Conservation (phyloP, 2,888 invertebrate species). For the Tricholauxania praeusta region DNA sequence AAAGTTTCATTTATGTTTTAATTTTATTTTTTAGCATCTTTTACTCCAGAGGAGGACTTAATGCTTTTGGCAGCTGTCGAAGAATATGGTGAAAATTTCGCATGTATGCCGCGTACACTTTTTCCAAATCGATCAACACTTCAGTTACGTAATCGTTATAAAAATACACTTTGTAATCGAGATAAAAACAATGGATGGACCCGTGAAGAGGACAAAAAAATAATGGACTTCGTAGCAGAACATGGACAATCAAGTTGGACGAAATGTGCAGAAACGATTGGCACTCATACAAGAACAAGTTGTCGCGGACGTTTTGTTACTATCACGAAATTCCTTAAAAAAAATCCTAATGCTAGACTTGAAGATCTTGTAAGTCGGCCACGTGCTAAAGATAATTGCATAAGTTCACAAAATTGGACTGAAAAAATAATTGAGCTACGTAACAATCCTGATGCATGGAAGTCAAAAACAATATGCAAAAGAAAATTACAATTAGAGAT, state of each 20-base stretch:
- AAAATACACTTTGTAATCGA: slow-evolving; percentile 68
- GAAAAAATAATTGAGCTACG: slow-evolving; percentile 56
- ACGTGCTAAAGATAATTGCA: slow-evolving; percentile 35
- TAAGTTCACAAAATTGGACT: slow-evolving; percentile 61
- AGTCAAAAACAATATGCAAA: background rate
- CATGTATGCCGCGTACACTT: slow-evolving; percentile 70
- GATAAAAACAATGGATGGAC: slow-evolving; percentile 72
- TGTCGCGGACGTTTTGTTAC: slow-evolving; percentile 73
- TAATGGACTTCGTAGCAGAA: slow-evolving; percentile 71
- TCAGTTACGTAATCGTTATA: slow-evolving; percentile 75
- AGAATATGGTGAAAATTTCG: slow-evolving; percentile 74
- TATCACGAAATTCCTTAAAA: slow-evolving; percentile 70
- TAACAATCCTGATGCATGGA: slow-evolving; percentile 41
- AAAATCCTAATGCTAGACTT: slow-evolving; percentile 66
- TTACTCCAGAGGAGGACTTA: slow-evolving; percentile 76
- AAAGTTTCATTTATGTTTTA: background rate
- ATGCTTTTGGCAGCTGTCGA: slow-evolving; percentile 73
- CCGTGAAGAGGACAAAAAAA: slow-evolving; percentile 72
- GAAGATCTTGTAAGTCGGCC: slow-evolving; percentile 59
- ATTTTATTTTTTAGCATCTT: slow-evolving; percentile 62
- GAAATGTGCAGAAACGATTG: slow-evolving; percentile 70
- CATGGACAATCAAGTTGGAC: slow-evolving; percentile 71
- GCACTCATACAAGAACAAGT: slow-evolving; percentile 72
- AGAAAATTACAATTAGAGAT: slow-evolving; percentile 9
- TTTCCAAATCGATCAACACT: slow-evolving; percentile 74